Percentiles rank a stretch among this genome's conserved stretches.
These are phyloP conservation scores for Aphaenogaster floridana DNA, from an alignment of 1,140 invertebrate species.

Conservation along the genomic window DNA sequence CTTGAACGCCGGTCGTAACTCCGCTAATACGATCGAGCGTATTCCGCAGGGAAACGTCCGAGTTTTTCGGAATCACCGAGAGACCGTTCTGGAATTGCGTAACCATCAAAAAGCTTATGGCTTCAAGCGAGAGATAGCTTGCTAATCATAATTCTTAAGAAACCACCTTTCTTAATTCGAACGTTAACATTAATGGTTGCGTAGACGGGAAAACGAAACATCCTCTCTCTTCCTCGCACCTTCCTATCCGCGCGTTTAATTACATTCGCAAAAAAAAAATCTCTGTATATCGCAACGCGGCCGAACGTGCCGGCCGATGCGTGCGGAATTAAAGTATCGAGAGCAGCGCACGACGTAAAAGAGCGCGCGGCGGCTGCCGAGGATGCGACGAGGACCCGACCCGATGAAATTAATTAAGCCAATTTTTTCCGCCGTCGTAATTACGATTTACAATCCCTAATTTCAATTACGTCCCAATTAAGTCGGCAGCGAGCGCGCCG, in stretches of 20 bases:
- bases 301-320: conserved; percentile 16
- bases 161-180: background rate
- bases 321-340: conserved; percentile 31
- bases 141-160: background rate
- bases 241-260: background rate
- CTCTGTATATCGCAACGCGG: conserved; percentile 17
- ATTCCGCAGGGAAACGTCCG: background rate
- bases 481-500: conserved; percentile 14
- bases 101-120: background rate
- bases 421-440: conserved; percentile 49
- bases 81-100: background rate
- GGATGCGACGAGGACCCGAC: conserved; percentile 1
- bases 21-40: background rate
- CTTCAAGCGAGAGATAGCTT: background rate
- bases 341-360: conserved; percentile 6
- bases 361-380: background rate
- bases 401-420: conserved; percentile 56
- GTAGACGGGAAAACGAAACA: background rate
- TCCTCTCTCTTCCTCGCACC: too few relatives aligned
- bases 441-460: conserved; percentile 60
- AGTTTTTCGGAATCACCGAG: background rate
- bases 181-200: background rate
- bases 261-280: background rate
- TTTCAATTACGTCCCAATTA: conserved; percentile 61
- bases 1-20: conserved; percentile 32